Evolutionary conservation across 2,797 vertebrate species (phyloP).

Genomic region (Tamandua tetradactyla): DNA sequence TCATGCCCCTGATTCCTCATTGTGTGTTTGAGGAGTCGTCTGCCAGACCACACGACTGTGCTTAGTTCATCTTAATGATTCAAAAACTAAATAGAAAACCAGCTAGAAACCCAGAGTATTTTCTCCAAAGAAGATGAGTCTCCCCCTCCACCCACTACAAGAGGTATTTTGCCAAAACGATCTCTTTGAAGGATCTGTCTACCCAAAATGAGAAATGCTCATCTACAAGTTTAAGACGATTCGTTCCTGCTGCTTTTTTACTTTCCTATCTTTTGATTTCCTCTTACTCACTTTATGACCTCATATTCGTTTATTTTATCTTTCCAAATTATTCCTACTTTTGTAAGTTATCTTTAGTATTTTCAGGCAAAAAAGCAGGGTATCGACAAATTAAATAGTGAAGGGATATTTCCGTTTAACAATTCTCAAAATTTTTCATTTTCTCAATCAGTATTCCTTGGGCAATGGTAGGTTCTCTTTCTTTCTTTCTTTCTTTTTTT

Average conservation of each 20-base stretch:
- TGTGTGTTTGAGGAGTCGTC: background rate
- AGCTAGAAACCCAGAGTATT: background rate
- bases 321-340: slow-evolving; percentile 9
- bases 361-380: background rate
- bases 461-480: background rate
- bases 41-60: background rate
- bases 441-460: background rate
- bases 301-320: slow-evolving; percentile 17
- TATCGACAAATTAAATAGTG: background rate
- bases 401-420: background rate
- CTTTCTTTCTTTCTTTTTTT: background rate
- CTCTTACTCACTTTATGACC: background rate
- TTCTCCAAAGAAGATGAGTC: background rate
- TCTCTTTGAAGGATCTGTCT: background rate
- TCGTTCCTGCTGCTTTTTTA: background rate
- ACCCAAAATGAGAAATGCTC: background rate
- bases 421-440: background rate
- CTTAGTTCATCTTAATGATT: background rate
- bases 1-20: background rate
- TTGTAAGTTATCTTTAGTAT: background rate
- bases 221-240: background rate
- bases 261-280: background rate
- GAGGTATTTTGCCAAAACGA: background rate
- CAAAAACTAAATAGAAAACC: background rate
- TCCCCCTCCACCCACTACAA: background rate